Evolutionary conservation across 2,888 invertebrate genomes (phyloP), one percentile per base, ranked within the genome.

Genomic region (Nebria salina): DNA sequence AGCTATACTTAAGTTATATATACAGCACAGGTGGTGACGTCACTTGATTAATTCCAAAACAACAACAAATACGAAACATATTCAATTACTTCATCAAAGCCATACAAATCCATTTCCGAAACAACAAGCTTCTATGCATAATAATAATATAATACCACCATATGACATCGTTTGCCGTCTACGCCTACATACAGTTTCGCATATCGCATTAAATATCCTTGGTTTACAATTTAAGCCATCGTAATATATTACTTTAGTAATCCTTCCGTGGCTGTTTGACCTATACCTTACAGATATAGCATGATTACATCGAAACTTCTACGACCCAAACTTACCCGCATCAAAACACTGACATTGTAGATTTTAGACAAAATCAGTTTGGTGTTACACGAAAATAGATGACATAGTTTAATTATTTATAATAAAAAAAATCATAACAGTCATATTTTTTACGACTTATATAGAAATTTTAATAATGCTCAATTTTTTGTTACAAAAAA

Each of bases 31-130:
- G 8, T 54, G 54, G 13, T 54, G 54, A 11, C 54, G 54, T 54
- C 54, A 54, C 13, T 8, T 54, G 54, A 54, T 54, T 54, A 54
- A 54, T 54, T 54, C 54, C 54, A 13, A 34, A 54, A 66, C 68
- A 66, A n/a, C 42, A 66, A 66, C 42, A 65, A 76, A 66, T 66
- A n/a, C 65, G 66, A 25, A 42, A 76, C 65, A 66, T 65, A 76
- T 76, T 34, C 25, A 26, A 43, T 74, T 43, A 76, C 7, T 26
- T 25, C 26, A 25, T 13, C 8, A 54, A 54, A 54, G 54, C 54
- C 54, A 13, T 54, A 54, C 11, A 54, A 54, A 54, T 54, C 54
- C 54, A 54, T 54, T 54, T 54, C 54, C 11, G 54, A 54, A 54
- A 54, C 54, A 54, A 54, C 54, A 54, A 54, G 54, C 54, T 43